Conservation (phyloP, 2,888 invertebrate species). For the Aelia acuminata region DNA sequence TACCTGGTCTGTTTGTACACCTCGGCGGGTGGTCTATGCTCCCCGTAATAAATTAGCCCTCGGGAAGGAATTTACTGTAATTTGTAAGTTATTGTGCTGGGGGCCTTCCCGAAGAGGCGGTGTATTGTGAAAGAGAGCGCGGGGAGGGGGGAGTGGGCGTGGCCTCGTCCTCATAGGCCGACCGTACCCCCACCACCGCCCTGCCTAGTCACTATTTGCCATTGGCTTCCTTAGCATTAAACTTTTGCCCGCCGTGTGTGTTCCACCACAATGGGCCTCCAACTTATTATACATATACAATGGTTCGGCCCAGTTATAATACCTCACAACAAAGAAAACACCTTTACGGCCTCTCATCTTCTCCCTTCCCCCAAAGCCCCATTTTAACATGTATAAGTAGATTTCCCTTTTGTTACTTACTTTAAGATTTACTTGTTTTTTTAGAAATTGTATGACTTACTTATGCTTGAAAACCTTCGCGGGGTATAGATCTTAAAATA, state of each 20-base stretch:
- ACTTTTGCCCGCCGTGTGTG: constrained; percentile 35
- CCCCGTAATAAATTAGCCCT: constrained; percentile 57
- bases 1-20: constrained; percentile 51
- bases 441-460: no score
- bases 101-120: constrained; percentile 31
- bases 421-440: no score
- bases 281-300: constrained; percentile 48
- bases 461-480: no score
- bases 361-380: neutral
- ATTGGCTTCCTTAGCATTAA: constrained; percentile 35
- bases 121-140: constrained; percentile 31
- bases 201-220: constrained; percentile 41
- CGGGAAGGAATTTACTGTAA: constrained; percentile 57
- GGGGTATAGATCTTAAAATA: no score
- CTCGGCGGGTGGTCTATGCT: constrained; percentile 56
- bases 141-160: constrained; percentile 39
- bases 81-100: constrained; percentile 58
- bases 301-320: constrained; percentile 50
- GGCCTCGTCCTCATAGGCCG: neutral
- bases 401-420: constrained; percentile 5
- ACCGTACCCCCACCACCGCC: neutral
- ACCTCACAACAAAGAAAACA: constrained; percentile 30
- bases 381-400: constrained; percentile 56
- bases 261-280: constrained; percentile 50
- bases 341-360: constrained; percentile 48